Evolutionary conservation across 1,140 invertebrate species (phyloP), one percentile per base, ranked within the genome.

Genomic region (Hyles vespertilio): DNA sequence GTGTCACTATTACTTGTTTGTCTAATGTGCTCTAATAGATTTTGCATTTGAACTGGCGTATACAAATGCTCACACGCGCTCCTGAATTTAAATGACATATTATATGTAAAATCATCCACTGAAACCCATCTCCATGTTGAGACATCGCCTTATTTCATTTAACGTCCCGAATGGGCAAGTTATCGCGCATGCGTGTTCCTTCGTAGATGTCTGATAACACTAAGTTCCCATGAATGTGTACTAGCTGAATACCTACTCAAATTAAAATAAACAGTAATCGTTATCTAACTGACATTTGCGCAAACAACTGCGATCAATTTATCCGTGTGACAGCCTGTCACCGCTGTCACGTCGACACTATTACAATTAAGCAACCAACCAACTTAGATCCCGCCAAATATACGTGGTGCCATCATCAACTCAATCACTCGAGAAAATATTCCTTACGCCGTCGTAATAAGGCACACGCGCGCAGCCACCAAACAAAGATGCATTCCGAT

Each of bases 331-430:
- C 86, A 87, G 77, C 63, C 65, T 86, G 85, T 88, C 85, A 79
- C 67, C 70, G 75, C 71, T 86, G 81, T 89, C 86, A 87, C 72
- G 65, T 65, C 74, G 81, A 84, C 84, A 81, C 72, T 81, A 84
- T 84, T 84, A 89, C 84, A 89, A 89, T 89, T 89, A 89, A 87
- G 76, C 77, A 87, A 87, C 81, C 75, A 79, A 78, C 69, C 72
- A 73, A 79, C 67, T 68, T 73, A 60, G 80, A 77, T 74, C 81
- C 76, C 67, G 67, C 59, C 65, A 79, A 77, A 79, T 61, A 68
- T 67, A 72, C 55, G 63, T 65, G 63, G 53, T 63, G 52, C 50
- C 51, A 56, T 36, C 34, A 36, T 51, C 49, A 48, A 58, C 3
- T 59, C 46, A 50, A 57, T 52, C 60, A 58, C 48, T 53, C 67